These are phyloP conservation scores for Geotrypetes seraphini DNA, from an alignment of 2,797 vertebrate species.

Conservation along the genomic window DNA sequence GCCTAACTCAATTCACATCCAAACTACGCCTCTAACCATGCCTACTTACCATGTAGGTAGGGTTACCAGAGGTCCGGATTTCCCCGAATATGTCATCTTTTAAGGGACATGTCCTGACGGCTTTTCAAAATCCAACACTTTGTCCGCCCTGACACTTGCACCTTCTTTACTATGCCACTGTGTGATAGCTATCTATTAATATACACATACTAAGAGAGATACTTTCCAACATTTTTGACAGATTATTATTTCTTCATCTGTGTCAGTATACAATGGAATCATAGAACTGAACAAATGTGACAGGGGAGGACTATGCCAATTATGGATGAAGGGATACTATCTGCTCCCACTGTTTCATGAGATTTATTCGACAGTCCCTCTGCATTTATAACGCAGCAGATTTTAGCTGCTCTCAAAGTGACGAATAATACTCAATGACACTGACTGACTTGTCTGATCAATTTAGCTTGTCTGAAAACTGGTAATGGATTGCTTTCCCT, in stretches of 20 bases:
- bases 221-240: constrained; percentile 60
- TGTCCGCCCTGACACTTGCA: no score
- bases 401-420: constrained; percentile 65
- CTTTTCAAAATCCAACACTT: no score
- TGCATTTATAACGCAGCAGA: constrained; percentile 61
- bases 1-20: no score
- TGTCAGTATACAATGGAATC: constrained; percentile 62
- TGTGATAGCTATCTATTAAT: constrained; percentile 71
- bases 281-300: constrained; percentile 59
- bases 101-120: no score
- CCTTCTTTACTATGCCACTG: no score
- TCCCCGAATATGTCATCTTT: no score
- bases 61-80: no score
- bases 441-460: constrained; percentile 85
- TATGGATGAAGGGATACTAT: constrained; percentile 72
- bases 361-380: constrained; percentile 74
- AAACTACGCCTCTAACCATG: no score
- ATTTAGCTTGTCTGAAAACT: constrained; percentile 66
- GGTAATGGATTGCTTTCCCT: constrained; percentile 50
- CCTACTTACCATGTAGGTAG: no score
- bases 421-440: constrained; percentile 67
- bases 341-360: constrained; percentile 75
- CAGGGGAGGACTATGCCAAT: constrained; percentile 72
- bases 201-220: constrained; percentile 40
- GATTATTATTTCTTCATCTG: constrained; percentile 61